Base-by-base conservation (phyloP, 2,797 vertebrate species). In the Coccyzus lansbergi region DNA sequence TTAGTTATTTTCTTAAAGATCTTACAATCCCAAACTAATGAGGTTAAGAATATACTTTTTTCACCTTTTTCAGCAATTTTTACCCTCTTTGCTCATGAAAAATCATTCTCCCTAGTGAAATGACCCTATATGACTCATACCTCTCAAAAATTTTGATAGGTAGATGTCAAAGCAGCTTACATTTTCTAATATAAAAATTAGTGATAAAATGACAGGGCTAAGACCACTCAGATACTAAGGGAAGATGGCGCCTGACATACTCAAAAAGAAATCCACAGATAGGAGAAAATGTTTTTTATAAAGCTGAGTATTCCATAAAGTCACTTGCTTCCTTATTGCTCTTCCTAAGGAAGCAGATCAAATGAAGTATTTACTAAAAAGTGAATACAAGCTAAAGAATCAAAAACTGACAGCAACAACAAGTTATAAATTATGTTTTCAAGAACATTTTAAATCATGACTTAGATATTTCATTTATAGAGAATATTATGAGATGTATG, bases 131-230 rank as follows among this genome's bases (percentile, higher is more conserved):
- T 53, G 58, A 90, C 58, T 68, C 38, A 48, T 4, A 25, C 6
- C 38, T 38, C 38, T 38, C 38, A 38, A 91, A 91, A 46, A 9
- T 59, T 53, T 92, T 83, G 38, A 91, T 59, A 15, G 6, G 53
- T 69, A 78, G 65, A 90, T 40, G 65, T 86, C 65, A 91, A 86
- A 96, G 83, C 44, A 79, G 69, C 83, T 95, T 93, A 86, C 3
- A 4, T 58, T 91, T 93, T 86, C 63, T 74, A 93, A 42, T 74
- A 88, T 51, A 93, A 86, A 88, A 93, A 82, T 3, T 25, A 29
- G 46, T 63, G 38, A 92, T 83, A 94, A 94, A 95, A 83, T 60
- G 67, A 49, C 46, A 74, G 56, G 33, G 40, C 46, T 85, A 68
- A 85, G 44, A 86, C 82, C 36, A 67, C 49, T 70, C 55, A 82